Evolutionary conservation across 1,140 invertebrate genomes (phyloP).

Genomic region (Ladona fulva): DNA sequence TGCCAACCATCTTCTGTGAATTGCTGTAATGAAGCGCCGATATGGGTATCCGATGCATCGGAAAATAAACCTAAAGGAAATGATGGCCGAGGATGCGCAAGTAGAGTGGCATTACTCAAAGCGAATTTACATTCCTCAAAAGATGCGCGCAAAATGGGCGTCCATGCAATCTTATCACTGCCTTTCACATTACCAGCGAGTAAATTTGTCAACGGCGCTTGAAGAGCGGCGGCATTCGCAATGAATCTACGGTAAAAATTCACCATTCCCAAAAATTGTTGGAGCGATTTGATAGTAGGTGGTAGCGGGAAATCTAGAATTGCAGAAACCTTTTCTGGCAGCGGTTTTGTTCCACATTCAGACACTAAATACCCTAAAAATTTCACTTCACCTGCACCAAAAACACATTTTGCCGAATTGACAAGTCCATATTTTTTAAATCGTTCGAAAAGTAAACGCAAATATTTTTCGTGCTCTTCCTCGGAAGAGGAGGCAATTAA

Average conservation of each 20-base stretch:
- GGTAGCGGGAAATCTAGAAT: slow-evolving; percentile 23
- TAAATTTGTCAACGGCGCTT: slow-evolving; percentile 24
- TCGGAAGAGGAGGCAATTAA: slow-evolving; percentile 28
- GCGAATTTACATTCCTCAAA: no score
- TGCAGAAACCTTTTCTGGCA: slow-evolving; percentile 23
- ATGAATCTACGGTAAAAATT: slow-evolving; percentile 25
- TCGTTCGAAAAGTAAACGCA: slow-evolving; percentile 31
- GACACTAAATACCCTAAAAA: slow-evolving; percentile 27
- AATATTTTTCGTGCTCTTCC: slow-evolving; percentile 32
- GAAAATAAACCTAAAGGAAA: no score
- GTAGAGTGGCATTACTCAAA: no score
- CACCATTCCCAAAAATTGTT: slow-evolving; percentile 23
- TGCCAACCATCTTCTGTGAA: no score
- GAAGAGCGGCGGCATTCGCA: slow-evolving; percentile 18
- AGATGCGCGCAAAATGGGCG: no score
- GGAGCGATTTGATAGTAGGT: slow-evolving; percentile 18
- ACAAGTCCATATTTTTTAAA: slow-evolving; percentile 25
- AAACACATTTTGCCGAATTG: slow-evolving; percentile 27
- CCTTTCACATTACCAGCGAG: slow-evolving; percentile 13
- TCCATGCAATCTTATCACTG: no score
- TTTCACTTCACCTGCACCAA: slow-evolving; percentile 25
- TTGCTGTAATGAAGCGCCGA: no score
- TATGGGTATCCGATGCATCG: no score
- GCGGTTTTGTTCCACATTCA: slow-evolving; percentile 23
- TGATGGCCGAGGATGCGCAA: no score